These are phyloP conservation scores for Pogonus chalceus DNA, from an alignment of 1,140 invertebrate species.

Conservation along the genomic window DNA sequence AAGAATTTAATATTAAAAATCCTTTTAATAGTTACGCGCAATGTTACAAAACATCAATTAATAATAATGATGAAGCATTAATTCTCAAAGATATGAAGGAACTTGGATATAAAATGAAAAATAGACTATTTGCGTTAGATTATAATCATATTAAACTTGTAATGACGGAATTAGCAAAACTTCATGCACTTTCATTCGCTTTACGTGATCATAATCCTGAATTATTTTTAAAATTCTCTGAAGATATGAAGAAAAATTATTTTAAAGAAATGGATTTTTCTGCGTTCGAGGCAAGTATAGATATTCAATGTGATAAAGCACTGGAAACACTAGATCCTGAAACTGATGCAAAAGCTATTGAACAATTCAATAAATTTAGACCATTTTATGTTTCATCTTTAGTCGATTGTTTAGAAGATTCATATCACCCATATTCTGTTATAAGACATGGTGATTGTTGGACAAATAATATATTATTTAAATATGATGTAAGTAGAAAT, in stretches of 20 bases:
- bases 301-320: neutral
- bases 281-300: neutral
- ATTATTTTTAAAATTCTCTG: slow-evolving; percentile 19
- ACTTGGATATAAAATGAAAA: slow-evolving; percentile 31
- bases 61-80: slow-evolving; percentile 34
- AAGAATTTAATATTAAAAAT: slow-evolving; percentile 12
- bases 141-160: slow-evolving; percentile 32
- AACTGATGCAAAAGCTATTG: neutral
- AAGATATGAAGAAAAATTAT: slow-evolving; percentile 14
- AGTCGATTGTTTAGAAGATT: slow-evolving; percentile 7
- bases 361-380: neutral
- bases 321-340: neutral
- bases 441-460: slow-evolving; percentile 31
- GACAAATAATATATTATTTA: slow-evolving; percentile 32
- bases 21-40: slow-evolving; percentile 26
- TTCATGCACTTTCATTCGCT: slow-evolving; percentile 39
- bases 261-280: neutral
- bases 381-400: neutral
- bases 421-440: slow-evolving; percentile 25
- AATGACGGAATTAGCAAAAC: slow-evolving; percentile 36
- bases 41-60: slow-evolving; percentile 23
- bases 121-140: slow-evolving; percentile 32
- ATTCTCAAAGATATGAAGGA: slow-evolving; percentile 39
- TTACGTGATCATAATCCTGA: slow-evolving; percentile 32
- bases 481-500: slow-evolving; percentile 17